Conservation (phyloP, 2,888 invertebrate species). For the Heliconius ismenius region DNA sequence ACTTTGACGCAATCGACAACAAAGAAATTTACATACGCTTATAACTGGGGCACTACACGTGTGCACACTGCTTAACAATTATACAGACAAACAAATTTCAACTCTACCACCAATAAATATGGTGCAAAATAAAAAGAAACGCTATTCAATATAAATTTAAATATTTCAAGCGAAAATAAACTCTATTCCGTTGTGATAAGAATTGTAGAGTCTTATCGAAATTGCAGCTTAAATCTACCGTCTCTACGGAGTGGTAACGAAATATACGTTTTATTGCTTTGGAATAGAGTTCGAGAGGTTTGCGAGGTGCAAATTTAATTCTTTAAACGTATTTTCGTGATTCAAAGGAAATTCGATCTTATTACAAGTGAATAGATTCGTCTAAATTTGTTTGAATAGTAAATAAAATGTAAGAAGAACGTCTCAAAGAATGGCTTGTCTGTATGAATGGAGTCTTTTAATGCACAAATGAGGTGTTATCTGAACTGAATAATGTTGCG, state of each 20-base stretch:
- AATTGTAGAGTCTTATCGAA: background rate
- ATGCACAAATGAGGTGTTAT: conserved; percentile 66
- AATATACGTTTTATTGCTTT: conserved; percentile 35
- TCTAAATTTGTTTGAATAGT: conserved; percentile 25
- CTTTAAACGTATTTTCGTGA: conserved; percentile 30
- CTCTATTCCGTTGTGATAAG: conserved; percentile 38
- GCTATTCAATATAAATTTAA: background rate
- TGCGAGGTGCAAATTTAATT: conserved; percentile 23
- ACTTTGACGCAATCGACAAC: conserved; percentile 63
- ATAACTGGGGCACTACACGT: conserved; percentile 59
- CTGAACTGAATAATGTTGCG: conserved; percentile 49
- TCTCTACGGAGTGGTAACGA: conserved; percentile 2
- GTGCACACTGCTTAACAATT: conserved; percentile 46
- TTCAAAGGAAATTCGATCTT: conserved; percentile 34
- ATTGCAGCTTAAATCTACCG: conserved; percentile 14
- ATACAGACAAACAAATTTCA: conserved; percentile 40
- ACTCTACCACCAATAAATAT: background rate
- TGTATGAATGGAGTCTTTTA: conserved; percentile 69
- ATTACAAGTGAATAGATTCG: conserved; percentile 19
- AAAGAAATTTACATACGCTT: conserved; percentile 77
- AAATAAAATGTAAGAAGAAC: conserved; percentile 41
- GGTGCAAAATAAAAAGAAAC: background rate
- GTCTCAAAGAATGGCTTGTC: conserved; percentile 63
- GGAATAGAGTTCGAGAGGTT: conserved; percentile 29
- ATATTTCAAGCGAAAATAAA: conserved; percentile 12